Percentiles rank a stretch among this genome's conserved stretches.
Evolutionary conservation across 1,140 invertebrate species (phyloP).

Genomic region (Drosophila pseudoobscura): DNA sequence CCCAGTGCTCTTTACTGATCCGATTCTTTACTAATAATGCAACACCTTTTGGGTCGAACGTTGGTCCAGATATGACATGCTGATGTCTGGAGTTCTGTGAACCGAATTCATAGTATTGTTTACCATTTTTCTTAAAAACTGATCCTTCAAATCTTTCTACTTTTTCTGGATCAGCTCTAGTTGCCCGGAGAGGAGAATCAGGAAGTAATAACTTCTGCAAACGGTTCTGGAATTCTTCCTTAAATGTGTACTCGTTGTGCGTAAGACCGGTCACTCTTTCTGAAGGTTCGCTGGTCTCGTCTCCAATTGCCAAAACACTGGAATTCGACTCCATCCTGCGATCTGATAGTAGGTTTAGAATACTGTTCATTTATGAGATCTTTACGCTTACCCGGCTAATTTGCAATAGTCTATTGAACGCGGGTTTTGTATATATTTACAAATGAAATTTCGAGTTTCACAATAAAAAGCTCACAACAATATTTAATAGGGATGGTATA

Average conservation of each 20-base stretch:
- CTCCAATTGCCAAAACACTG: slow-evolving; percentile 10
- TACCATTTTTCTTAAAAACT: slow-evolving; percentile 4
- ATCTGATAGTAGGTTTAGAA: neutral
- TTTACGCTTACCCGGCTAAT: neutral
- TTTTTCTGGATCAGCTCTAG: neutral
- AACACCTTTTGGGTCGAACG: slow-evolving; percentile 22
- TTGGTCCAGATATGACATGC: neutral
- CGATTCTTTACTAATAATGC: slow-evolving; percentile 1
- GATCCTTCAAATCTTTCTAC: neutral
- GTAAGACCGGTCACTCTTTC: neutral
- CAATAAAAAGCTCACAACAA: slow-evolving; percentile 14
- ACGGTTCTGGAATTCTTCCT: slow-evolving; percentile 1
- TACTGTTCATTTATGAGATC: neutral
- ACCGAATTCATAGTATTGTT: slow-evolving; percentile 25
- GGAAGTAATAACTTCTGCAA: slow-evolving; percentile 21
- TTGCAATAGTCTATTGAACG: neutral
- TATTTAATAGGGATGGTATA: slow-evolving; percentile 4
- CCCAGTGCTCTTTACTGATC: slow-evolving; percentile 23
- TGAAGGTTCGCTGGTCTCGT: neutral
- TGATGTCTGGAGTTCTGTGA: neutral
- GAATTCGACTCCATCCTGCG: slow-evolving; percentile 6
- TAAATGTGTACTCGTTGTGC: neutral
- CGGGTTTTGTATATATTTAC: neutral
- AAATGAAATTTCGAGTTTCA: neutral
- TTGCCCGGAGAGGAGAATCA: neutral